Conservation (phyloP, 2,888 invertebrate genomes). For the Ormyrus rosae region DNA sequence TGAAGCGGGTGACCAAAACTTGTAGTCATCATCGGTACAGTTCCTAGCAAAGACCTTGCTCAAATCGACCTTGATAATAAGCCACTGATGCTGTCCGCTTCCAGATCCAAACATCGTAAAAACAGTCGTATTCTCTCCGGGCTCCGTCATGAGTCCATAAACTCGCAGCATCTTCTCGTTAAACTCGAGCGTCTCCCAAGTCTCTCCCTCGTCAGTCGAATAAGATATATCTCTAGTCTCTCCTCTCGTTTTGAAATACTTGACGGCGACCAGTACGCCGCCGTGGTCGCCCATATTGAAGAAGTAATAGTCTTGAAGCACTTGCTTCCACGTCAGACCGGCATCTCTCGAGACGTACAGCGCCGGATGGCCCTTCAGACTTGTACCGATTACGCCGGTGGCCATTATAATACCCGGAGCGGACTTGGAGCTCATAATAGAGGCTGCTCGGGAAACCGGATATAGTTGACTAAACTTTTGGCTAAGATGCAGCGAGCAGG, state of each 20-base stretch:
- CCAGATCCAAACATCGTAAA: slow-evolving; percentile 94
- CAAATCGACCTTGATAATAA: slow-evolving; percentile 85
- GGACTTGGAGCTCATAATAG: slow-evolving; percentile 90
- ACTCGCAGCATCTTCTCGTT: slow-evolving; percentile 85
- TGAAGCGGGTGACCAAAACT: slow-evolving; percentile 89
- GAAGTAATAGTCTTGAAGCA: slow-evolving; percentile 88
- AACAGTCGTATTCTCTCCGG: slow-evolving; percentile 94
- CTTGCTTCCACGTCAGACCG: slow-evolving; percentile 89
- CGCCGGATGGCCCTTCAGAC: slow-evolving; percentile 87
- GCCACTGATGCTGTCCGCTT: slow-evolving; percentile 88
- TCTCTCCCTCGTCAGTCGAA: slow-evolving; percentile 91
- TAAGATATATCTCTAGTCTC: slow-evolving; percentile 89
- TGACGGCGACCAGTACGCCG: slow-evolving; percentile 90
- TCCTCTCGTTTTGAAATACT: slow-evolving; percentile 85
- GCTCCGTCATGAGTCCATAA: slow-evolving; percentile 95
- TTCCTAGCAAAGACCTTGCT: slow-evolving; percentile 78
- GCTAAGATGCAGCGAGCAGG: slow-evolving; percentile 90
- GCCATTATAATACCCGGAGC: slow-evolving; percentile 93
- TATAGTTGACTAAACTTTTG: slow-evolving; percentile 91
- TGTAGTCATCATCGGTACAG: slow-evolving; percentile 87
- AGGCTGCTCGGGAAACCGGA: slow-evolving; percentile 86
- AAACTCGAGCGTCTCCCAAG: slow-evolving; percentile 86
- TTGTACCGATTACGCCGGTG: slow-evolving; percentile 87
- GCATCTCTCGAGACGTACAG: slow-evolving; percentile 90
- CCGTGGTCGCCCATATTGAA: slow-evolving; percentile 95